Base-by-base conservation (phyloP, 1,140 invertebrate species). In the Pemphigus obesinymphae region DNA sequence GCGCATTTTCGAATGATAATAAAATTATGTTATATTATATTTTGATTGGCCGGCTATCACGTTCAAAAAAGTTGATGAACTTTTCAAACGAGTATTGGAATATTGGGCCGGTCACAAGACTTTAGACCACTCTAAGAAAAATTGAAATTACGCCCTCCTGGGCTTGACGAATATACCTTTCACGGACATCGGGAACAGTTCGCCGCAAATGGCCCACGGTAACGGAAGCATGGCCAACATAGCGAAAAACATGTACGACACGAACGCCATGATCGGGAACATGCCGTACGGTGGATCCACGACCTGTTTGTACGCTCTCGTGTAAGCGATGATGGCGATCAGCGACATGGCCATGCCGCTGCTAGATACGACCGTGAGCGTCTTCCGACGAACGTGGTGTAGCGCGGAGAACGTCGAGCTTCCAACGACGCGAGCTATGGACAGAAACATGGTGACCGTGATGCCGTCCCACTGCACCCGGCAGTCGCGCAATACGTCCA, bases 171-270 rank as follows among this genome's bases (percentile, higher is more conserved):
- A n/a, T n/a, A 23, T 68, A 82, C 92, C 91, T 83, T 92, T 87
- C 15, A 92, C 91, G 75, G 89, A 88, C 55, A 92, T 86, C 3
- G 92, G 92, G 83, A 92, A 93, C 11, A 93, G 84, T 85, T 93
- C 92, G 0, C 92, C 91, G 0, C 90, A 91, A 89, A 93, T 91
- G 1, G 92, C 90, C 91, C 92, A 93, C 0, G 92, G 92, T 7
- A 93, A 86, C 26, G 92, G 92, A 0, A 93, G 85, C 84, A 91
- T 92, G 0, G 92, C 92, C 3, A 92, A 88, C 91, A 93, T 93
- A 29, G 91, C 91, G 82, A 91, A 91, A 3, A 90, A 90, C 0
- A 93, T 91, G 84, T 92, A 92, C 6, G 89, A 85, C 17, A 92
- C 86, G 1, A 93, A 87, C 83, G 91, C 92, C 0, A 90, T 85